These are phyloP conservation scores for Heteractis magnifica DNA, from an alignment of 92 coral and sea anemone genomes.

Conservation along the genomic window DNA sequence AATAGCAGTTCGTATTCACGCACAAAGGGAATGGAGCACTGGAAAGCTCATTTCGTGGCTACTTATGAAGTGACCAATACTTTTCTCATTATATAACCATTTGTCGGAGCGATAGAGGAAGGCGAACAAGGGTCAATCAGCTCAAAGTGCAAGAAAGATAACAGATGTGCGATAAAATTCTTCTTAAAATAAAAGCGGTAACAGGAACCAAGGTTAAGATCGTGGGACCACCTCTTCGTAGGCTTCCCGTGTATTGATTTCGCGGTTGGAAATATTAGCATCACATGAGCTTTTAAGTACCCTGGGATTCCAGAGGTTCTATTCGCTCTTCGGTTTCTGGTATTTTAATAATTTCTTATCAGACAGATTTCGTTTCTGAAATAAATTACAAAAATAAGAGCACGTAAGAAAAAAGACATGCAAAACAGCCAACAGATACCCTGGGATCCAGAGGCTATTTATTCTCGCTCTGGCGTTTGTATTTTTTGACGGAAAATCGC, in stretches of 20 bases:
- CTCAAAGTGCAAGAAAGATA: neutral
- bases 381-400: no score
- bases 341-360: neutral
- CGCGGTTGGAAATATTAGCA: neutral
- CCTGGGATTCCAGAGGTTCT: neutral
- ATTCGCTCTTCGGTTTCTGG: neutral
- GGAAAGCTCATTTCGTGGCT: no score
- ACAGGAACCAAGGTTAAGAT: neutral
- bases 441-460: no score
- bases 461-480: no score
- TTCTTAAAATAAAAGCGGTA: neutral
- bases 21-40: no score
- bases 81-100: no score
- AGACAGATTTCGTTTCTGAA: neutral
- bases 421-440: no score
- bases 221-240: neutral
- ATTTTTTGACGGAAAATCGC: no score
- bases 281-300: neutral
- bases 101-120: no score
- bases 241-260: neutral
- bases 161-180: neutral
- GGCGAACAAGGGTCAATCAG: neutral
- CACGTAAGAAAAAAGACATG: no score
- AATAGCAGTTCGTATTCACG: no score
- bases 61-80: no score